A percentile compares a stretch with the other conserved stretches of the same genome.
phyloP scores from a whole-genome alignment of 2,113 vertebrate genomes.

The Triplophysa rosa region DNA sequence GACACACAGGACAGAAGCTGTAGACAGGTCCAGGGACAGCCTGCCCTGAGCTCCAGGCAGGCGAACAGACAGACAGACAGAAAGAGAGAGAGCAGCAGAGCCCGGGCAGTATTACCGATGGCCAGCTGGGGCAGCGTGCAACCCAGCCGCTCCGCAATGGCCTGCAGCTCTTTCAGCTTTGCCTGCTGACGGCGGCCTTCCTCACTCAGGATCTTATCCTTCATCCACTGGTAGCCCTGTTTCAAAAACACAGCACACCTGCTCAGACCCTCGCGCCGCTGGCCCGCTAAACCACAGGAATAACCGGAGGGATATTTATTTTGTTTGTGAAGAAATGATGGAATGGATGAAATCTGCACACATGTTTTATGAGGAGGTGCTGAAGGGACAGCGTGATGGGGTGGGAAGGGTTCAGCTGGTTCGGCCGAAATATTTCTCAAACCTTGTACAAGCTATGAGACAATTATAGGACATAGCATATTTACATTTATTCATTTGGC shows the following conservation, averaged over 20 bases:
- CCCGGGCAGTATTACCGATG: constrained; percentile 72
- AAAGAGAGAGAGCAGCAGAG: constrained; percentile 62
- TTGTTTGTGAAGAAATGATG: constrained; percentile 17
- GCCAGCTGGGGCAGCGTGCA: constrained; percentile 87
- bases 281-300: background rate
- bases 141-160: constrained; percentile 82
- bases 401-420: background rate
- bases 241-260: constrained; percentile 53
- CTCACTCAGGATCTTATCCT: constrained; percentile 88
- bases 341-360: constrained; percentile 17
- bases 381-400: background rate
- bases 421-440: background rate
- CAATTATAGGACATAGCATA: too few relatives aligned
- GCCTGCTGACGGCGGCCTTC: constrained; percentile 87
- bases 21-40: background rate
- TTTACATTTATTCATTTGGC: too few relatives aligned
- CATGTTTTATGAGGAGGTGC: constrained; percentile 13
- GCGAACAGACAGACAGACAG: constrained; percentile 64
- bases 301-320: background rate
- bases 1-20: constrained; percentile 17
- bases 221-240: constrained; percentile 87
- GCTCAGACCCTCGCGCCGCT: constrained; percentile 32
- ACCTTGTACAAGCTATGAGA: background rate
- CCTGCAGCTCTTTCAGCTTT: constrained; percentile 88
- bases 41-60: constrained; percentile 58